Conservation (phyloP, 1,140 invertebrate species). For the Hycleus cichorii region DNA sequence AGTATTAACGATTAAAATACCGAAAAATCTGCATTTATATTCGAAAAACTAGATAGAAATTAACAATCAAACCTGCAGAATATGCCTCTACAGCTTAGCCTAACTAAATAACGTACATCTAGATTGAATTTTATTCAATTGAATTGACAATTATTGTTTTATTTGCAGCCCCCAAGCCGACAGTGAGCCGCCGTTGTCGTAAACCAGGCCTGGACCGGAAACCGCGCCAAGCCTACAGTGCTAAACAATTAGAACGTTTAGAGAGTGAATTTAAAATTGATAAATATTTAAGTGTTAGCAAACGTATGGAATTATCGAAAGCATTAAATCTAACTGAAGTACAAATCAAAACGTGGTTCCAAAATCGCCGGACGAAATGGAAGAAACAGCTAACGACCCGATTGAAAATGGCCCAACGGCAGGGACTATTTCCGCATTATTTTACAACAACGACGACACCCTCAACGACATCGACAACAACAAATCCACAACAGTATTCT, state of each 20-base stretch:
- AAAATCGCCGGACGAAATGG: conserved; percentile 92
- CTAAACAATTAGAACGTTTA: conserved; percentile 81
- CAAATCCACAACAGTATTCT: conserved; percentile 52
- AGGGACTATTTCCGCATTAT: conserved; percentile 66
- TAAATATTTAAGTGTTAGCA: conserved; percentile 92
- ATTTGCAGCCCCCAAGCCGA: conserved; percentile 65
- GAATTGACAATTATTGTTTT: conserved; percentile 14
- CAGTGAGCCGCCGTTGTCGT: conserved; percentile 61
- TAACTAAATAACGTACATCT: too few relatives aligned
- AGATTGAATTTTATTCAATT: neutral
- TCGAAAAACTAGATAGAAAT: too few relatives aligned
- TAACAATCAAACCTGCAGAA: too few relatives aligned
- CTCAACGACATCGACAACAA: conserved; percentile 32
- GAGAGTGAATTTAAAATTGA: conserved; percentile 92
- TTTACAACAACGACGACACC: conserved; percentile 42
- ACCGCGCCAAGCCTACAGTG: conserved; percentile 90
- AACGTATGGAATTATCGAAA: conserved; percentile 87
- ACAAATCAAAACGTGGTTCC: conserved; percentile 95
- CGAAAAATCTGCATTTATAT: too few relatives aligned
- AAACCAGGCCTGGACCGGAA: conserved; percentile 85
- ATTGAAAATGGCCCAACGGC: conserved; percentile 79
- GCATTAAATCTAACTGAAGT: conserved; percentile 84
- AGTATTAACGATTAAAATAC: too few relatives aligned
- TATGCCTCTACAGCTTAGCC: too few relatives aligned
- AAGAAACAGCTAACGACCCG: conserved; percentile 89